Evolutionary conservation across 2,888 invertebrate genomes (phyloP), one percentile per base, ranked within the genome.

Genomic region (Cryptus viduatorius): DNA sequence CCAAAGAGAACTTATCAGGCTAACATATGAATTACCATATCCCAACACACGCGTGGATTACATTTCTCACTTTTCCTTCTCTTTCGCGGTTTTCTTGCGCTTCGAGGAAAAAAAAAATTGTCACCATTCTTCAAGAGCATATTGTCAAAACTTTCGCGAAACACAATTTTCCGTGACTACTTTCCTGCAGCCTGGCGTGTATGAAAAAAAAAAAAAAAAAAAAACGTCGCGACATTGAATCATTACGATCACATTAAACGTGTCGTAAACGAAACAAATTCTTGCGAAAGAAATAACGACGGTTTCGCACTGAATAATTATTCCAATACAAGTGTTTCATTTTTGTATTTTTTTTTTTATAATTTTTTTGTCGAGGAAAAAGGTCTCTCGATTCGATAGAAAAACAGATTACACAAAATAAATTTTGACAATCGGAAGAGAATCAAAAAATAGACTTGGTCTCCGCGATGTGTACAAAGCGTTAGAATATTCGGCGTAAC

Each of bases 21-120:
- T 76, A 76, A 67, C 65, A 76, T 65, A 65, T 16, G 67, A 67
- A 76, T 76, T 76, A 50, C 65, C 76, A 29, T 67, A 76, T 14
- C 65, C 76, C 76, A 67, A 77, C 53, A 42, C 56, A 44, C 77
- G 24, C 68, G 68, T 56, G 75, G n/a, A 24, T 37, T 67, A 4
- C 77, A 29, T 42, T n/a, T 29, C 56, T 56, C 56, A 67, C 67
- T 68, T 56, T 56, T 14, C 56, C 56, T 16, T 29, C 24, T 42
- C 44, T 3, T 12, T 72, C 53, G 14, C 42, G 12, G 14, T n/a
- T 46, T 48, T 29, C 42, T 69, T 53, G 75, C 37, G n/a, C 37
- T 37, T 7, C 37, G 7, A 24, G 24, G 56, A 5, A 12, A 46
- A 56, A 10, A 56, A 75, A 80, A 75, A 24, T 24, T 59, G 19